A percentile compares a stretch with the other conserved stretches of the same genome.
Conservation (phyloP, 2,888 invertebrate genomes). For the Epiblema foenella region DNA sequence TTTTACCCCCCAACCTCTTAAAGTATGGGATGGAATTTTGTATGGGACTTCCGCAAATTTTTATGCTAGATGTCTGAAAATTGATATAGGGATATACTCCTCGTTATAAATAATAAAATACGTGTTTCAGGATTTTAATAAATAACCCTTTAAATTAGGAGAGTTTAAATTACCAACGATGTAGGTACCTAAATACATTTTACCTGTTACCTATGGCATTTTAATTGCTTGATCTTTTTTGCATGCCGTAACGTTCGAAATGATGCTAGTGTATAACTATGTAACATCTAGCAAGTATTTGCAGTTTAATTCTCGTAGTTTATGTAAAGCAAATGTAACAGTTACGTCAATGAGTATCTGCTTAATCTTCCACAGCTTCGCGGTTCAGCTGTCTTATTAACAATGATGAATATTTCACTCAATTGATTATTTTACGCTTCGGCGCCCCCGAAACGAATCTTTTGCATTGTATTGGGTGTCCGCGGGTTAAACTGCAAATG, state of each 20-base stretch:
- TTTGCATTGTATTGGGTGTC: slow-evolving; percentile 22
- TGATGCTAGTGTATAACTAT: slow-evolving; percentile 19
- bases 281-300: slow-evolving; percentile 35
- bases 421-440: slow-evolving; percentile 44
- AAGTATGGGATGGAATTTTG: too few relatives aligned
- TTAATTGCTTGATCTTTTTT: slow-evolving; percentile 16
- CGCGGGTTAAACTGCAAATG: slow-evolving; percentile 21
- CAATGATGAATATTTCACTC: slow-evolving; percentile 33
- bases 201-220: background rate
- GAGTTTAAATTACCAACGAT: too few relatives aligned
- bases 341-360: slow-evolving; percentile 31
- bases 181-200: too few relatives aligned
- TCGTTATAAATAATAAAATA: too few relatives aligned
- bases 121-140: too few relatives aligned
- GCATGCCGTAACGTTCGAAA: slow-evolving; percentile 18
- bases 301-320: slow-evolving; percentile 32
- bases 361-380: slow-evolving; percentile 36
- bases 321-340: slow-evolving; percentile 43
- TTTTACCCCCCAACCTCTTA: too few relatives aligned
- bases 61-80: too few relatives aligned
- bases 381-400: slow-evolving; percentile 18
- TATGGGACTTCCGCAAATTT: too few relatives aligned
- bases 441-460: slow-evolving; percentile 39
- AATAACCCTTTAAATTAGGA: too few relatives aligned
- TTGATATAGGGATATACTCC: too few relatives aligned